Percentiles rank a stretch among this genome's conserved stretches.
phyloP scores from a whole-genome alignment of 2,888 invertebrate genomes.

The Nemoura dubitans region DNA sequence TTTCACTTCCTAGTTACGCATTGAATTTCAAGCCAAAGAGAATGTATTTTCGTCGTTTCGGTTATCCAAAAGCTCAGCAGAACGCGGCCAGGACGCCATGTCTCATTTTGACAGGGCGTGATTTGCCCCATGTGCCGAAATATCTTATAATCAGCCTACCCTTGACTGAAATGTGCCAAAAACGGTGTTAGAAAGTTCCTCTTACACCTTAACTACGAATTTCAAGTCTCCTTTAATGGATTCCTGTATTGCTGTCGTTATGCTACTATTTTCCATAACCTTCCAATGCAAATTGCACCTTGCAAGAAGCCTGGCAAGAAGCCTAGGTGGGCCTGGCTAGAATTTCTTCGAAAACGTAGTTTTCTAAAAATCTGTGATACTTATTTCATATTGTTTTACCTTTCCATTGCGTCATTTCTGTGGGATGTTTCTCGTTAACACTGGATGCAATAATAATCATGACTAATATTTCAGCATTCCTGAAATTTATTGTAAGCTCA shows the following conservation, averaged over 20 bases:
- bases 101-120: conserved; percentile 83
- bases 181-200: not conserved
- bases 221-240: not conserved
- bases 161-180: not conserved
- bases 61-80: conserved; percentile 47
- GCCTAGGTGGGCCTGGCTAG: not conserved
- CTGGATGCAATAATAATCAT: too few species aligned
- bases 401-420: too few species aligned
- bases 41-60: conserved; percentile 48
- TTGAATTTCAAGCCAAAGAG: conserved; percentile 38
- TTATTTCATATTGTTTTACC: too few species aligned
- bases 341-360: not conserved
- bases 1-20: conserved; percentile 34
- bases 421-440: too few species aligned
- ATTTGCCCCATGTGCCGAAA: conserved; percentile 73
- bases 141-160: not conserved
- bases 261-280: not conserved
- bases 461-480: not conserved
- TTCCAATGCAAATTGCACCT: conserved; percentile 4
- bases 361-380: not conserved
- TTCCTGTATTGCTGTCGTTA: not conserved
- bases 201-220: not conserved
- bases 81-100: conserved; percentile 79
- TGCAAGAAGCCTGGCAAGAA: conserved; percentile 12
- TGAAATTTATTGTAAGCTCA: not conserved